Evolutionary conservation across 2,888 invertebrate species (phyloP), one percentile per base, ranked within the genome.

Genomic region (Parascotia fuliginaria): DNA sequence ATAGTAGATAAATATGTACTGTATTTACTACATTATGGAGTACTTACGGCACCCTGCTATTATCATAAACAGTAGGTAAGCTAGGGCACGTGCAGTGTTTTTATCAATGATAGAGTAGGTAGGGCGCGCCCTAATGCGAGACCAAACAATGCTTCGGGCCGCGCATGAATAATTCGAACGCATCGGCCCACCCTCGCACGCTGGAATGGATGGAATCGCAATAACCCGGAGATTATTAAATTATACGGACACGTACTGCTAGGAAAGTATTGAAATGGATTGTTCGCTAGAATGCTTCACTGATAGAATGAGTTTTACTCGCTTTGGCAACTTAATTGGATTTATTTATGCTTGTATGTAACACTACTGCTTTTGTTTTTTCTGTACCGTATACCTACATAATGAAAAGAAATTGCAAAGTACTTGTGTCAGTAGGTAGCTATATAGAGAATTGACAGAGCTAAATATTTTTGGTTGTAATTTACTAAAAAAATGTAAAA

Each of bases 211-310:
- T 70, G 78, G 78, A 76, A 77, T 87, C 81, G 82, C 83, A 85
- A 89, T 89, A 89, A 85, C 83, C 81, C 84, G 75, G 76, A 82
- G 83, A 87, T 89, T 89, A 89, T 89, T 89, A 84, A 87, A 89
- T 89, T 89, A 88, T 83, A 87, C 87, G 79, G 72, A 77, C 77
- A 75, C 75, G 80, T 80, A 73, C 75, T 70, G 75, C 74, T 65
- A 65, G 53, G 64, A 68, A 71, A 73, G 67, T 72, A 70, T 70
- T 65, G 55, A 62, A 69, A 75, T 73, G 69, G 69, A 69, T 75
- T 77, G 73, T 72, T 70, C 71, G 62, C 64, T 65, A 66, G 62
- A 72, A 62, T 62, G 67, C 58, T 51, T 59, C 53, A 51, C 60
- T 63, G 63, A 69, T 67, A 55, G 48, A 69, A 69, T 60, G 66